Base-by-base conservation (phyloP, 2,113 vertebrate species). In the Nanorana parkeri region DNA sequence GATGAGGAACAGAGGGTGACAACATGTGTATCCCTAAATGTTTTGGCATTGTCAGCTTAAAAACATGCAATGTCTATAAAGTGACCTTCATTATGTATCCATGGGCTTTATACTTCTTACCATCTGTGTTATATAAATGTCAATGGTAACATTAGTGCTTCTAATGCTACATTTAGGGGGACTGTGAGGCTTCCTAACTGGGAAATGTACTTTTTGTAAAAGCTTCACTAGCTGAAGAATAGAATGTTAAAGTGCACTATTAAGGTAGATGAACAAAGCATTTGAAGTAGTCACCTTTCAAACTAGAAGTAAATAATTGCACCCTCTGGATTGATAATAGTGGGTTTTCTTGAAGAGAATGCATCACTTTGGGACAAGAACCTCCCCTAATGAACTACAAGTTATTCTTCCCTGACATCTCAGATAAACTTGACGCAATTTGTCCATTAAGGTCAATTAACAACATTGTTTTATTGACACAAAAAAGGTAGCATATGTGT, bases 101-200 rank as follows among this genome's bases (percentile, higher is more conserved):
- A 15, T 47, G n/a, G 23, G 26, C 47, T 41, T 61, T 2, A 66
- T n/a, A 54, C 26, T 17, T 29, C 51, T 21, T 80, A 19, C 69
- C 78, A 81, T 58, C 41, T 74, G 68, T 32, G 36, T 41, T 36
- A 56, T 58, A 68, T 58, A 68, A 78, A 36, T 74, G 79, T 81
- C 68, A 66, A 47, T 21, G 11, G 28, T 4, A 16, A 19, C 20
- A 66, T 74, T 17, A 19, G 24, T 55, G 47, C 24, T 24, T 61
- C 68, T 81, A 74, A 74, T 74, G 61, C 61, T 73, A 23, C 28
- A 65, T 56, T 66, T 52, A 56, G 26, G 16, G 54, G 52, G 51
- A 10, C n/a, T 41, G 28, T 52, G 24, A 26, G 54, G 74, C 66
- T 73, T 74, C 69, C 72, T 66, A 81, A 66, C 69, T 74, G 36